phyloP scores from a whole-genome alignment of 2,797 vertebrate species.

The Mionectes olivaceus region DNA sequence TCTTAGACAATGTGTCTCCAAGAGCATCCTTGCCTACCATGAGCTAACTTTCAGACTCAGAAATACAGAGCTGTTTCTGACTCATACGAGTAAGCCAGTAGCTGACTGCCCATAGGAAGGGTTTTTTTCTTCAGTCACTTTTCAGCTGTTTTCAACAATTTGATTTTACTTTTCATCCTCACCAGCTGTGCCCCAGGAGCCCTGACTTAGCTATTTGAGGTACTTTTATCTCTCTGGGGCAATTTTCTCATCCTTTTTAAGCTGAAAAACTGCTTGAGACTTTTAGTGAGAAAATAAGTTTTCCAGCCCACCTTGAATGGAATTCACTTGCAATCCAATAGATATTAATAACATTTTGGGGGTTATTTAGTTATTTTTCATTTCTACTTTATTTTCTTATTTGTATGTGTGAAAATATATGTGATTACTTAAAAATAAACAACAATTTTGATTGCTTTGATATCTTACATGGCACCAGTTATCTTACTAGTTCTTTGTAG shows the following conservation, averaged over 20 bases:
- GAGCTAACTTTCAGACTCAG: neutral
- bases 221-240: neutral
- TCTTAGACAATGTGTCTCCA: rapidly evolving
- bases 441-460: neutral
- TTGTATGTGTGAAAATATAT: neutral
- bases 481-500: neutral
- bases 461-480: neutral
- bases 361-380: neutral
- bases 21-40: rapidly evolving
- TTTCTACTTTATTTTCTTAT: neutral
- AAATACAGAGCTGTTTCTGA: neutral
- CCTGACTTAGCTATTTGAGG: neutral
- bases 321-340: neutral
- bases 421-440: neutral
- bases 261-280: neutral
- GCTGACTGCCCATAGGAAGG: rapidly evolving
- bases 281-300: rapidly evolving
- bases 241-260: neutral
- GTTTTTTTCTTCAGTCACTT: neutral
- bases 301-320: neutral
- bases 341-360: neutral
- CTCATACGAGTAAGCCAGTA: neutral
- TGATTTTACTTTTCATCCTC: neutral
- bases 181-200: neutral
- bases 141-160: neutral